These are phyloP conservation scores for Vespertilio murinus DNA, from an alignment of 2,797 vertebrate genomes.

Conservation along the genomic window DNA sequence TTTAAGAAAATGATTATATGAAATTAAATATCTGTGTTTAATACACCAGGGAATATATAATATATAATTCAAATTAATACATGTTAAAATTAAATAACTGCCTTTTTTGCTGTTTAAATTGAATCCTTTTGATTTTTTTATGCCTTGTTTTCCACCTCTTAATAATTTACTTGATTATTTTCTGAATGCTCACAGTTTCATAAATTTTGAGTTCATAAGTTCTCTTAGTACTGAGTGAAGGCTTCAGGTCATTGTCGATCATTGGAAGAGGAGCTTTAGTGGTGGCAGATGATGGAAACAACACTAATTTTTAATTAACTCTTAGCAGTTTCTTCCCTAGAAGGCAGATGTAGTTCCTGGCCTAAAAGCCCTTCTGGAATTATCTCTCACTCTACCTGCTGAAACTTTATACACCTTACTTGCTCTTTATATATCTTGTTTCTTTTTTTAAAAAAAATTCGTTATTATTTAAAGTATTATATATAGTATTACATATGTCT, in stretches of 20 bases:
- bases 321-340: background rate
- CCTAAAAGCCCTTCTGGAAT: background rate
- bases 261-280: background rate
- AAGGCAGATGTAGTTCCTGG: background rate
- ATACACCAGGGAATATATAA: background rate
- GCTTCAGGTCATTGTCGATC: background rate
- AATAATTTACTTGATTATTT: background rate
- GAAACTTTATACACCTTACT: background rate
- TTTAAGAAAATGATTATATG: constrained; percentile 27
- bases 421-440: background rate
- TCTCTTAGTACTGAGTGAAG: background rate
- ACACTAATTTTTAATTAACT: background rate
- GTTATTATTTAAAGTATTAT: no score
- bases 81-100: constrained; percentile 28
- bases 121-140: background rate
- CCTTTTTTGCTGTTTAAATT: background rate
- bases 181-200: background rate
- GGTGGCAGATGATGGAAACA: no score
- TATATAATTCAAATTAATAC: background rate
- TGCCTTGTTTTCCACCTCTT: background rate
- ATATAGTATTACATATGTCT: no score
- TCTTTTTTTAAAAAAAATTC: background rate
- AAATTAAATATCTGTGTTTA: constrained; percentile 37
- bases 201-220: background rate
- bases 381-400: background rate